A percentile compares a stretch with the other conserved stretches of the same genome.
These are phyloP conservation scores for Melanitta fusca DNA, from an alignment of 2,797 vertebrate genomes.

Conservation along the genomic window DNA sequence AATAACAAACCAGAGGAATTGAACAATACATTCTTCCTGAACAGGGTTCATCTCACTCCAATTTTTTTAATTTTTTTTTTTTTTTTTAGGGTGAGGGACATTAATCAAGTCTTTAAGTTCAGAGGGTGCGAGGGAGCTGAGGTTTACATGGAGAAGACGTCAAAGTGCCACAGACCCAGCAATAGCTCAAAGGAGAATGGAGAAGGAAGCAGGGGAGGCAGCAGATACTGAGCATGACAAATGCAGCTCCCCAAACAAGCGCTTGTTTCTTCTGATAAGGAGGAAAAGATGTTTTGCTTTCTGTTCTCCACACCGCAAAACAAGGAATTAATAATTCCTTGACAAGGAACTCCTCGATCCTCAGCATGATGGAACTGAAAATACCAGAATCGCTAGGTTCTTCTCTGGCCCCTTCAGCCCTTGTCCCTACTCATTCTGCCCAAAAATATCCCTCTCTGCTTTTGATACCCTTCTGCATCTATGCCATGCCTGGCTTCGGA, in stretches of 20 bases:
- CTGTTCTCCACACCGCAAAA: neutral
- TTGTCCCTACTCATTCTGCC: neutral
- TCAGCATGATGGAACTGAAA: neutral
- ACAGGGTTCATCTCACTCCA: neutral
- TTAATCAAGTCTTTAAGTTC: neutral
- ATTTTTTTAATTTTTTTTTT: too few relatives aligned
- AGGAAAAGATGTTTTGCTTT: neutral
- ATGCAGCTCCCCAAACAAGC: neutral
- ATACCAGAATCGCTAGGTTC: rapidly evolving
- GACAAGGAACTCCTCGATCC: neutral
- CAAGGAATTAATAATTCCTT: neutral
- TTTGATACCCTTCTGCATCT: neutral
- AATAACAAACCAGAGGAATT: neutral
- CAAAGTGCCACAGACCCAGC: neutral
- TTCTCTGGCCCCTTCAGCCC: neutral
- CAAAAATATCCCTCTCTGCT: conserved; percentile 19
- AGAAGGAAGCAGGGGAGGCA: neutral
- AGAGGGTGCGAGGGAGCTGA: neutral
- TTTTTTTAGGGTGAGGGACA: neutral
- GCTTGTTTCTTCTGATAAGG: neutral
- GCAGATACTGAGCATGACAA: neutral
- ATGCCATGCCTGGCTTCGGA: neutral
- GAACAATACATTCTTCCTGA: neutral
- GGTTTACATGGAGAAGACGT: neutral
- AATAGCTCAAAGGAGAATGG: neutral